A percentile compares a stretch with the other conserved stretches of the same genome.
Conservation (phyloP, 2,888 invertebrate genomes). For the Kryphioiulus occultus region DNA sequence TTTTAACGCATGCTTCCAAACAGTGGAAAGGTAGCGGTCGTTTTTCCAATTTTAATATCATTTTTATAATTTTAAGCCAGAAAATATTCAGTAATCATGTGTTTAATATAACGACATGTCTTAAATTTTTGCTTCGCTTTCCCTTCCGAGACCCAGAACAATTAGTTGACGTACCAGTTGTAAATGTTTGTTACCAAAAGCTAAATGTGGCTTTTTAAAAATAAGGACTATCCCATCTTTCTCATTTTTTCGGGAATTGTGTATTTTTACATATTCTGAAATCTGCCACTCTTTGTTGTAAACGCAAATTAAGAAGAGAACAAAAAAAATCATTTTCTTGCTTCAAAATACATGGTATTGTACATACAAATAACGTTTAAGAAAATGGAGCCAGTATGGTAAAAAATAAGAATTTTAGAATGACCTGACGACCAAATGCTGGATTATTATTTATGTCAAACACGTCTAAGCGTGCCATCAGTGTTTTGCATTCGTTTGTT, state of each 20-base stretch:
- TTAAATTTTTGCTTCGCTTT: neutral
- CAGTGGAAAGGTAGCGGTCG: neutral
- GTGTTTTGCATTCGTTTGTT: constrained; percentile 5
- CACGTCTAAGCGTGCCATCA: constrained; percentile 5
- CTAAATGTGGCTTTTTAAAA: neutral
- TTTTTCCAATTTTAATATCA: neutral
- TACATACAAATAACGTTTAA: neutral
- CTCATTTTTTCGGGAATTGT: neutral
- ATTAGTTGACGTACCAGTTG: neutral
- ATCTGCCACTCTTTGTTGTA: neutral
- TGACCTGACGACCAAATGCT: neutral
- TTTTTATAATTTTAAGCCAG: neutral
- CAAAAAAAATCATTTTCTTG: neutral
- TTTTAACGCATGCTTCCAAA: neutral
- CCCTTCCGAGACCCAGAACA: constrained; percentile 5
- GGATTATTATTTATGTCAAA: neutral
- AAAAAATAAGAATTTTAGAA: neutral
- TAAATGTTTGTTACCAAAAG: constrained; percentile 5
- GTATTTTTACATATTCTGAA: constrained; percentile 5
- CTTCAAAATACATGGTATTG: neutral
- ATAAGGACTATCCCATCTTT: neutral
- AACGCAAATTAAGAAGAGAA: neutral
- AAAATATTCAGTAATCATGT: neutral
- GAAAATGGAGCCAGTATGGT: constrained; percentile 4
- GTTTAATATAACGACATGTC: neutral